phyloP scores from a whole-genome alignment of 2,113 vertebrate genomes.

The Dipodomys merriami region DNA sequence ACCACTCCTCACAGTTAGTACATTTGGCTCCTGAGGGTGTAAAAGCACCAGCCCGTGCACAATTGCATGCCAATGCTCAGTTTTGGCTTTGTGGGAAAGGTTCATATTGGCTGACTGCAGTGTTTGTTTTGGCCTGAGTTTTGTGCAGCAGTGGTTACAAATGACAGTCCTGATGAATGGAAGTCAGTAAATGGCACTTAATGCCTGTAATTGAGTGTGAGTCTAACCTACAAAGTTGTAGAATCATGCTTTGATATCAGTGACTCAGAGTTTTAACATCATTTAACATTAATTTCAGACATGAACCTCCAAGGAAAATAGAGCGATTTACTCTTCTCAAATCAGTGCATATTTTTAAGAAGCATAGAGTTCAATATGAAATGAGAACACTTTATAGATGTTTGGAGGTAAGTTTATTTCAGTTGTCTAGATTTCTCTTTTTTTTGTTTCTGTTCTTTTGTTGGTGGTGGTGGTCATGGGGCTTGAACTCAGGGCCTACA shows the following conservation, averaged over 20 bases:
- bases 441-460: too few relatives aligned
- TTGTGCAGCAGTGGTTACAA: conserved; percentile 26
- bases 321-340: conserved; percentile 95
- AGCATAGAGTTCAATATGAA: conserved; percentile 98
- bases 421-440: not conserved
- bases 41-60: rapidly evolving
- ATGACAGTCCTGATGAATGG: conserved; percentile 28
- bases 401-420: conserved; percentile 89
- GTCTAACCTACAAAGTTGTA: not conserved
- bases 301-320: conserved; percentile 89
- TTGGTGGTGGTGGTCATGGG: too few relatives aligned
- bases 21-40: not conserved
- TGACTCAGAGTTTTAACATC: conserved; percentile 42
- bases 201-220: conserved; percentile 28
- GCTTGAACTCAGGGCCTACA: too few relatives aligned
- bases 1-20: not conserved
- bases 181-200: conserved; percentile 7
- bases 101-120: not conserved
- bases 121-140: conserved; percentile 53
- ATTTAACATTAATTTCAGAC: conserved; percentile 83
- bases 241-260: not conserved
- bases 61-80: not conserved
- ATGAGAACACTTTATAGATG: conserved; percentile 94
- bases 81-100: not conserved
- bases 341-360: conserved; percentile 98